Evolutionary conservation across 2,113 vertebrate species (phyloP), one percentile per base, ranked within the genome.

Genomic region (Dinomys branickii): DNA sequence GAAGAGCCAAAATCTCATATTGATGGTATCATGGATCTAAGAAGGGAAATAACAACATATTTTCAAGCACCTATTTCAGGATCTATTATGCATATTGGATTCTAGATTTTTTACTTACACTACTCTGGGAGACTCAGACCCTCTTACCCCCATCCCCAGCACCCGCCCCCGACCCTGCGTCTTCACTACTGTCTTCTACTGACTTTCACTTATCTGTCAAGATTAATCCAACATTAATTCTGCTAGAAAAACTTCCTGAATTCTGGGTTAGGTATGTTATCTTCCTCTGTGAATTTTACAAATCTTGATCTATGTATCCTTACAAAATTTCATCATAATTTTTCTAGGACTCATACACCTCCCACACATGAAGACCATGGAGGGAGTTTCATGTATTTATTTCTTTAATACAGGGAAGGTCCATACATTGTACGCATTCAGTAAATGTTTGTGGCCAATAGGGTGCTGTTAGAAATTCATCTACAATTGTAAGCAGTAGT

Each of bases 371-470:
- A 87, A 35, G 24, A 59, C 4, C 91, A 61, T 84, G 7, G 89
- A 77, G 13, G 0, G 2, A 88, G 69, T 88, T 77, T 89, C 22
- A 82, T 63, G n/a, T 71, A 63, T 71, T 56, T 85, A 78, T 73
- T 86, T 86, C 19, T 6, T 71, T 28, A 71, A 89, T 10, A 81
- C 5, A 73, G 3, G 33, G 20, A 0, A 77, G 14, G 86, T 95
- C 56, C 26, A 90, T 41, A 56, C 1, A 47, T n/a, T n/a, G n/a
- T 77, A 88, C 41, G 50, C 58, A 94, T n/a, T 56, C 5, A 65
- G 67, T 65, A 92, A 38, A 52, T n/a, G 35, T 75, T 85, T 88
- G 69, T 86, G 73, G 67, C 22, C 41, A 80, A 28, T 58, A 54
- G 10, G 4, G 3, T 20, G 73, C 0, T 71, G 61, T n/a, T 80